phyloP scores from a whole-genome alignment of 2,797 vertebrate species.

The Enteromius viviparus region DNA sequence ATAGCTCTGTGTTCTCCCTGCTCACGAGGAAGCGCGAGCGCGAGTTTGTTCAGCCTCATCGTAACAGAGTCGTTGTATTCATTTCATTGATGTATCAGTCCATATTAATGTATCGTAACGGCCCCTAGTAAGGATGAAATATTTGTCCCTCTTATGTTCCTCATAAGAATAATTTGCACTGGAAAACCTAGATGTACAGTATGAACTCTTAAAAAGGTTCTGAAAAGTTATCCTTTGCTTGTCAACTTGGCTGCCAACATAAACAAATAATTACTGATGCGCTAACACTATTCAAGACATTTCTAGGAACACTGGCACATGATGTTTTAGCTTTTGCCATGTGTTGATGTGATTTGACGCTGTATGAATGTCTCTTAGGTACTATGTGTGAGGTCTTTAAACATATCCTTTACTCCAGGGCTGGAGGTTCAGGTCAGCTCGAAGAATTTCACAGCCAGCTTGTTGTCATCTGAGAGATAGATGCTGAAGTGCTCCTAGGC shows the following conservation, averaged over 20 bases:
- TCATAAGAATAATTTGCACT: not conserved
- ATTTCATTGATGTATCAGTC: no score
- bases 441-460: slow-evolving; percentile 58
- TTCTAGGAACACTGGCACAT: not conserved
- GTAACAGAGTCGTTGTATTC: no score
- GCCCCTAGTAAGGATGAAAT: not conserved
- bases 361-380: slow-evolving; percentile 17
- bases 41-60: no score
- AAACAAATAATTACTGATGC: not conserved
- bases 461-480: slow-evolving; percentile 46
- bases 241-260: not conserved
- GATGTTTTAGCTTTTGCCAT: slow-evolving; percentile 5
- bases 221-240: not conserved
- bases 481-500: slow-evolving; percentile 30
- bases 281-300: slow-evolving; percentile 11
- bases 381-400: slow-evolving; percentile 56
- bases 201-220: slow-evolving; percentile 3
- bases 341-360: slow-evolving; percentile 5
- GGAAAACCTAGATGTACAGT: not conserved
- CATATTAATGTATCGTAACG: not conserved
- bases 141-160: not conserved
- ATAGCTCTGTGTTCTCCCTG: no score
- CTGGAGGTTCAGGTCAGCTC: slow-evolving; percentile 48
- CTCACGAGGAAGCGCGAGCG: no score
- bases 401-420: slow-evolving; percentile 43